Evolutionary conservation across 37 sponge, comb jelly and placozoan species (phyloP).

Genomic region (Crambe crambe): DNA sequence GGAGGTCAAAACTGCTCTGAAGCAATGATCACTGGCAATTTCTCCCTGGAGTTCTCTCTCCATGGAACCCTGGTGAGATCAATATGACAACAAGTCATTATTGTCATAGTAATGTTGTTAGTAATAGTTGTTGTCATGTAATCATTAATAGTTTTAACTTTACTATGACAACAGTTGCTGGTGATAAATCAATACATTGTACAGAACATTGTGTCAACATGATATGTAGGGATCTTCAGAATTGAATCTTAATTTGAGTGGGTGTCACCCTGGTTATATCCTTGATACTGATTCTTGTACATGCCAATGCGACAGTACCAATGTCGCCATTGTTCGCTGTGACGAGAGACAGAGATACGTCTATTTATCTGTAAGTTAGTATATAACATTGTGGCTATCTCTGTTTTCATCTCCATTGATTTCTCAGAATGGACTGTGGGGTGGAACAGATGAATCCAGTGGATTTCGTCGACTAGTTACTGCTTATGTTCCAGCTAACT

Average conservation of each 20-base stretch:
- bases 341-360: constrained; percentile 48
- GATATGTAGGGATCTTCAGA: too few relatives aligned
- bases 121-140: too few relatives aligned
- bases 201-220: too few relatives aligned
- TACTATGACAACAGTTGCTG: too few relatives aligned
- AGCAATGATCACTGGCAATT: neutral
- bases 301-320: constrained; percentile 41
- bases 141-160: too few relatives aligned
- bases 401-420: neutral
- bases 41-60: constrained; percentile 62
- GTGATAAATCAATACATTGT: too few relatives aligned
- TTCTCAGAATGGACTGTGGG: constrained; percentile 55
- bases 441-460: constrained; percentile 3
- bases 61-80: constrained; percentile 72
- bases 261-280: constrained; percentile 74
- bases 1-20: neutral
- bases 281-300: neutral
- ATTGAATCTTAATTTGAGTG: constrained; percentile 18
- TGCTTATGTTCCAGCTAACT: constrained; percentile 19
- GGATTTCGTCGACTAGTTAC: constrained; percentile 12
- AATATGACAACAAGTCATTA: too few relatives aligned
- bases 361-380: constrained; percentile 74
- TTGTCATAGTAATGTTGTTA: too few relatives aligned
- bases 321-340: constrained; percentile 44
- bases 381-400: neutral